Conservation (phyloP, 2,113 vertebrate genomes). For the Hiodon tergisus region DNA sequence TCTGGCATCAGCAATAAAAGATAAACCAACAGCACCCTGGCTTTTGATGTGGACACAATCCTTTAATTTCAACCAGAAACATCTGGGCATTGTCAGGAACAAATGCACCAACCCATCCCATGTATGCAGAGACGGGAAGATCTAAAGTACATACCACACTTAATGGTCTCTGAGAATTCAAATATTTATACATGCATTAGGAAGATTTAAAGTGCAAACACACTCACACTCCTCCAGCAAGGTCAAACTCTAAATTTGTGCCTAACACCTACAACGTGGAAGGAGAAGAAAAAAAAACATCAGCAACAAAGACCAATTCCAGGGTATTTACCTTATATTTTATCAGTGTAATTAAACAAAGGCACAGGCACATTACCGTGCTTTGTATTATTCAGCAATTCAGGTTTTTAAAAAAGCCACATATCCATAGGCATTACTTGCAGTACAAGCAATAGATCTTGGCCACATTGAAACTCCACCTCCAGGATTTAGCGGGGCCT, state of each 20-base stretch:
- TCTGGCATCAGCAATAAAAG: no score
- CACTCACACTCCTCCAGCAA: slow-evolving; percentile 4
- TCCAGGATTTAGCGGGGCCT: slow-evolving; percentile 79
- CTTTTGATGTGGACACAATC: not conserved
- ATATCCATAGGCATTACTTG: not conserved
- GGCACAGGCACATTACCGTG: no score
- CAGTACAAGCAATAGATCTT: slow-evolving; percentile 50
- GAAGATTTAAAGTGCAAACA: not conserved
- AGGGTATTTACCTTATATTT: not conserved
- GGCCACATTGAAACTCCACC: slow-evolving; percentile 69
- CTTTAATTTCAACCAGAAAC: not conserved
- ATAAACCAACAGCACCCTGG: not conserved
- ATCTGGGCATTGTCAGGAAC: not conserved
- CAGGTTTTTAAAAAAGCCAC: not conserved
- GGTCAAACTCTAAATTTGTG: slow-evolving; percentile 6
- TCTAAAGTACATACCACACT: not conserved
- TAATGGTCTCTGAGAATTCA: not conserved
- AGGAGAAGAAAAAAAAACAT: slow-evolving; percentile 8
- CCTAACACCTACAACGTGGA: not conserved
- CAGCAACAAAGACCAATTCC: not conserved
- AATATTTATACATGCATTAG: not conserved
- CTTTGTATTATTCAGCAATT: not conserved
- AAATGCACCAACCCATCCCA: not conserved
- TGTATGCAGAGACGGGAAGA: not conserved
- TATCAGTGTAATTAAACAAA: not conserved